Evolutionary conservation across 1,140 invertebrate genomes (phyloP), one percentile per base, ranked within the genome.

Genomic region (Ditylenchus dipsaci): DNA sequence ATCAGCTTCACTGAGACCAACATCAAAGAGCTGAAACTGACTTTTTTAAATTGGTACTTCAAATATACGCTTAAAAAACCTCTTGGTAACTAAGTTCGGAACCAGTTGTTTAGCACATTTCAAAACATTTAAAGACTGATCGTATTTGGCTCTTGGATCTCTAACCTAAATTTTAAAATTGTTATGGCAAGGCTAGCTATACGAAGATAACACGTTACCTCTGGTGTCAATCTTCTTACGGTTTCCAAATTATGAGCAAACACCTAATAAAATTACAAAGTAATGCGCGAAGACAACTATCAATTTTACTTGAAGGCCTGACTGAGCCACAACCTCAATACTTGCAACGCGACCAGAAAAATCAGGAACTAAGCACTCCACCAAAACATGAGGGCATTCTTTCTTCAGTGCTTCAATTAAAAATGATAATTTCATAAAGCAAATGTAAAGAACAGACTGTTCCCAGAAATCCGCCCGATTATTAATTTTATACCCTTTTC

Each of bases 161-260:
- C 96, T 86, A 8, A 97, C 92, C 83, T 89, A 90, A 11, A 38
- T 5, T 38, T 38, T 5, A 78, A 75, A 17, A 53, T 53, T 53
- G 8, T 7, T 17, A 53, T 26, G 3, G 3, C 23, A 53, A 19
- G n/a, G 8, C 23, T 53, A 8, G 49, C 49, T 53, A 7, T 53
- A 8, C 3, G 49, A 17, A 53, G 8, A 21, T 5, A 53, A 26
- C 3, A 53, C 49, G 8, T 21, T 21, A 53, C 59, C 38, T 89
- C 90, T 11, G 79, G 79, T n/a, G 78, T 80, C 13, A 81, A 60
- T 69, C 88, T 85, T 83, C 94, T 91, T 0, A 84, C 88, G 43
- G 95, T 97, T 87, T 99, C 95, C 65, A 97, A 90, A 84, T 97
- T 97, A 83, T 97, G 94, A 0, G 95, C 93, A 87, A 90, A 96